These are phyloP conservation scores for Diaprepes abbreviatus DNA, from an alignment of 2,888 invertebrate genomes.

Conservation along the genomic window DNA sequence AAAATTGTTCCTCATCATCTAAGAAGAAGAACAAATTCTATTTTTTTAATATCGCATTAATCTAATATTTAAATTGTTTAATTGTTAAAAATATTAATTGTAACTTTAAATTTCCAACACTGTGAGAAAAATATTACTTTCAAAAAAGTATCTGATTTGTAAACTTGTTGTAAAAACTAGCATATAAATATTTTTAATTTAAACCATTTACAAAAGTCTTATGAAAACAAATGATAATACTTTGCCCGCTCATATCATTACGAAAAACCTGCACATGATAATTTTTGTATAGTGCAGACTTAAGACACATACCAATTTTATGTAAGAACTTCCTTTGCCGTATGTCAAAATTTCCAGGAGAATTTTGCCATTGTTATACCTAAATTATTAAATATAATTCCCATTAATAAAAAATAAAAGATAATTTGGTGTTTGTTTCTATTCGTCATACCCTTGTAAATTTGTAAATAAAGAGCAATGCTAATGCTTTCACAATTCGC, in stretches of 20 bases:
- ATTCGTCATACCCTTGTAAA: no score
- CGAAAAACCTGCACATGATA: slow-evolving; percentile 16
- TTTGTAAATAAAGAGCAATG: no score
- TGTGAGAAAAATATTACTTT: no score
- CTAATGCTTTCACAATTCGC: no score
- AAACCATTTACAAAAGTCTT: slow-evolving; percentile 44
- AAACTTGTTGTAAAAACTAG: slow-evolving; percentile 2
- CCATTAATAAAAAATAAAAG: slow-evolving; percentile 55
- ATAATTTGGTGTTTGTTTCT: no score
- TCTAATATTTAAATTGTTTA: no score
- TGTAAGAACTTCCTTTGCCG: slow-evolving; percentile 44
- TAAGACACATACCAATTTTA: slow-evolving; percentile 12
- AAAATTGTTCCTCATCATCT: no score
- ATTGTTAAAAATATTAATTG: no score
- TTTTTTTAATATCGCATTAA: no score
- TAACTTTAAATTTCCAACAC: no score
- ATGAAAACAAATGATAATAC: slow-evolving; percentile 51
- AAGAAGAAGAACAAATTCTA: no score
- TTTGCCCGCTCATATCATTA: slow-evolving; percentile 58
- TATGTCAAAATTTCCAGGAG: slow-evolving; percentile 52
- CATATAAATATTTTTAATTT: slow-evolving; percentile 3
- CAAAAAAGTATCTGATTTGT: no score
- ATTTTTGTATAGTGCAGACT: slow-evolving; percentile 24
- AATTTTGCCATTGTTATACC: slow-evolving; percentile 63
- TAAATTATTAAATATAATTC: slow-evolving; percentile 61